These are phyloP conservation scores for Benitochromis conjunctus DNA, from an alignment of 2,113 vertebrate species.

Conservation along the genomic window DNA sequence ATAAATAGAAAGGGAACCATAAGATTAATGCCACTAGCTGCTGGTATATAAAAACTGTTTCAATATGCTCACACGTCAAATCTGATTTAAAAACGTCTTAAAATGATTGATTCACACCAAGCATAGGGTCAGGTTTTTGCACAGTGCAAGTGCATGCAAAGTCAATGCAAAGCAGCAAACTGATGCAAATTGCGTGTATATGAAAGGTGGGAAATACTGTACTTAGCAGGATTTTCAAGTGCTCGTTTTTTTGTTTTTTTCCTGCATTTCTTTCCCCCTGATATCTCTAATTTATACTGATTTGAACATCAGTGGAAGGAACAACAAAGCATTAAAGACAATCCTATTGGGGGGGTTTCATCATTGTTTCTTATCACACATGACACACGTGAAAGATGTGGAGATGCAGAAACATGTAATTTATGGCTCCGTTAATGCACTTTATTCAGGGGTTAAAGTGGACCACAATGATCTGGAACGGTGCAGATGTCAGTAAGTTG, in stretches of 20 bases:
- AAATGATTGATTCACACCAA: not conserved
- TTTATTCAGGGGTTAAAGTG: not conserved
- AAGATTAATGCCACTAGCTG: not conserved
- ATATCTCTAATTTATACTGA: not conserved
- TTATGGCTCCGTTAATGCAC: not conserved
- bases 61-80: not conserved
- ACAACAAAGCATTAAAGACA: not conserved
- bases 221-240: not conserved
- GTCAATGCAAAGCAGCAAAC: not conserved
- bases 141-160: not conserved
- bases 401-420: not conserved
- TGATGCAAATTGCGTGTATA: not conserved
- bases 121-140: not conserved
- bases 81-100: not conserved
- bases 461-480: accelerated
- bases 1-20: not conserved
- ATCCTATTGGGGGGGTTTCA: not conserved
- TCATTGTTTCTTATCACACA: not conserved
- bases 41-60: not conserved
- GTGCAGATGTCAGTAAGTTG: not conserved
- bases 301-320: not conserved
- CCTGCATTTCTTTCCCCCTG: not conserved
- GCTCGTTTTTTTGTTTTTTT: not conserved
- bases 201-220: not conserved
- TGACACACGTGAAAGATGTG: not conserved